Conservation (phyloP, 2,797 vertebrate genomes). For the Eulemur mongoz region DNA sequence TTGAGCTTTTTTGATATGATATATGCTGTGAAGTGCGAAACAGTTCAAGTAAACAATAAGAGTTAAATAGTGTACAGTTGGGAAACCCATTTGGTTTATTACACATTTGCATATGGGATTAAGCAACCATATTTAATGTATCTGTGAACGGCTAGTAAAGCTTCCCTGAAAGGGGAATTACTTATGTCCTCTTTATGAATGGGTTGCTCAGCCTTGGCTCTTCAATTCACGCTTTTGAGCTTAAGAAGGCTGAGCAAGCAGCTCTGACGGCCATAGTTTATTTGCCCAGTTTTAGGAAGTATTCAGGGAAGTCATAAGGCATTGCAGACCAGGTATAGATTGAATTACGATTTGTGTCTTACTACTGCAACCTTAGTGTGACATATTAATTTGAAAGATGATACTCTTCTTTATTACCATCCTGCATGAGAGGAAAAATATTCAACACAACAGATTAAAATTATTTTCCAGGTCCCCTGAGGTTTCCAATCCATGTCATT, state of each 20-base stretch:
- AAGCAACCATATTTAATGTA: neutral
- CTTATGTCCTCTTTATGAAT: neutral
- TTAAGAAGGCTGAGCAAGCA: neutral
- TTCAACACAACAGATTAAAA: slow-evolving; percentile 31
- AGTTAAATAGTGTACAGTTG: neutral
- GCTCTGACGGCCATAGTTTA: neutral
- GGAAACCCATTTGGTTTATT: neutral
- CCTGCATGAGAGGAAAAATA: neutral
- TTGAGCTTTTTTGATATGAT: neutral
- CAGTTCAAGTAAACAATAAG: neutral
- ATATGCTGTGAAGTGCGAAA: neutral
- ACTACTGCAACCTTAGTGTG: neutral
- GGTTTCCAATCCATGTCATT: slow-evolving; percentile 6
- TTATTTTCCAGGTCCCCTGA: slow-evolving; percentile 7
- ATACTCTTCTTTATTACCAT: neutral
- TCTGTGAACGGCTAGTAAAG: neutral
- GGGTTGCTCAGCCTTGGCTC: neutral
- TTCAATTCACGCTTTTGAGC: neutral
- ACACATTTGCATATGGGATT: neutral
- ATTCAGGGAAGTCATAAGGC: neutral
- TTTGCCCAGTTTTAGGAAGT: neutral
- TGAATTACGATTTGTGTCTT: slow-evolving; percentile 29
- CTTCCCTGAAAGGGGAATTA: neutral
- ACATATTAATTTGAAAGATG: slow-evolving; percentile 54
- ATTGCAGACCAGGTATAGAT: neutral